Conservation (phyloP, 2,113 vertebrate genomes). For the Pteruthius melanotis region DNA sequence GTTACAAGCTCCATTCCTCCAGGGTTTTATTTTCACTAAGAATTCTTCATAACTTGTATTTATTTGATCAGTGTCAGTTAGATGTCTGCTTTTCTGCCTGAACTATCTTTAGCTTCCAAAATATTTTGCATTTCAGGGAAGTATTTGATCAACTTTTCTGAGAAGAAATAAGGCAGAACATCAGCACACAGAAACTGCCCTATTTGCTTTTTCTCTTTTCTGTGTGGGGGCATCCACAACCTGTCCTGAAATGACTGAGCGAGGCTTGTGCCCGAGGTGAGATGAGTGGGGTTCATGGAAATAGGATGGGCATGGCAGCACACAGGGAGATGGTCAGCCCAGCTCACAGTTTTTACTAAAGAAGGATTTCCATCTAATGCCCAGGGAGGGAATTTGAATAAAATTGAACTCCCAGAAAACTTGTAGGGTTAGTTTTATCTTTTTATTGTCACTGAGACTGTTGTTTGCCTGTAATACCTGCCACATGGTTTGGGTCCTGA, state of each 20-base stretch:
- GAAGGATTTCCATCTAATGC: neutral
- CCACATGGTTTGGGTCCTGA: accelerated
- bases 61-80: slow-evolving; percentile 49
- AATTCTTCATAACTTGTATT: slow-evolving; percentile 52
- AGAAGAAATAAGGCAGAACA: neutral
- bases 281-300: neutral
- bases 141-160: neutral
- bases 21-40: slow-evolving; percentile 19
- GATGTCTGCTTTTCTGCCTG: slow-evolving; percentile 37
- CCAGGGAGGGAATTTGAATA: neutral
- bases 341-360: neutral
- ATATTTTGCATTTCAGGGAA: slow-evolving; percentile 49
- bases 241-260: neutral
- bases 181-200: neutral
- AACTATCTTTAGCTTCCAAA: slow-evolving; percentile 63
- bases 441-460: neutral
- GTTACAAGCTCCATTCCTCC: neutral
- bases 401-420: neutral
- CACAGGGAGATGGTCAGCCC: neutral
- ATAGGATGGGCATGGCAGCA: neutral
- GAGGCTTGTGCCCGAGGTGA: accelerated
- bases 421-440: neutral
- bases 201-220: neutral
- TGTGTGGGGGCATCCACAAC: accelerated
- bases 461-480: neutral